Evolutionary conservation across 2,113 vertebrate species (phyloP), one percentile per base, ranked within the genome.

Genomic region (Sula dactylatra): DNA sequence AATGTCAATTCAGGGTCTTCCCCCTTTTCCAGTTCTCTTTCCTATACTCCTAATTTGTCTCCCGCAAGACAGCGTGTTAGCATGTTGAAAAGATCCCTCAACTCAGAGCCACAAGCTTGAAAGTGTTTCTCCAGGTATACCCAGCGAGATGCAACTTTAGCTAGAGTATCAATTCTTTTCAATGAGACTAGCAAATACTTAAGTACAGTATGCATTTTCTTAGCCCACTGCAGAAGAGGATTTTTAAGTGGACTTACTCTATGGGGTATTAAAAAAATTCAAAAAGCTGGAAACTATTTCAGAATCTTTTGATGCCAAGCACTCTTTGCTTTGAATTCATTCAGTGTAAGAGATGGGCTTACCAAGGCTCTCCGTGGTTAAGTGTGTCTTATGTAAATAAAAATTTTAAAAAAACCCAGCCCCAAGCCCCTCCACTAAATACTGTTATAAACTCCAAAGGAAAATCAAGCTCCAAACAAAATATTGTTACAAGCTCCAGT

Each of bases 401-500:
- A 47, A 47, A 20, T 47, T 42, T 11, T 20, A 38, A 50, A 7
- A 18, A 59, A 84, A 79, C n/a, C n/a, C n/a, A 6, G 21, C 5
- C 3, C 15, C 16, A 21, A 71, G 40, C 2, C 2, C 10, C 13
- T 77, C 12, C 32, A 38, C 12, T 70, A 62, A 88, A 58, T 58
- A 44, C 13, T 54, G 40, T 45, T 80, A 19, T 1, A 62, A 86
- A 65, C 27, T 49, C 40, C 22, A 81, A 73, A 69, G 40, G 5
- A 72, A 61, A 70, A 56, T 72, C 12, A 81, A 54, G 6, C 16
- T 84, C 18, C 36, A 26, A 59, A 64, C 24, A 69, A 83, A 91
- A 9, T 22, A 29, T 1, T 1, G 0, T 26, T 47, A 27, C 9
- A 77, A 61, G 45, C 7, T 31, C 7, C 14, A 36, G 31, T 21